A percentile compares a stretch with the other conserved stretches of the same genome.
phyloP scores from a whole-genome alignment of 2,113 vertebrate genomes.

The Ploceus nigricollis region DNA sequence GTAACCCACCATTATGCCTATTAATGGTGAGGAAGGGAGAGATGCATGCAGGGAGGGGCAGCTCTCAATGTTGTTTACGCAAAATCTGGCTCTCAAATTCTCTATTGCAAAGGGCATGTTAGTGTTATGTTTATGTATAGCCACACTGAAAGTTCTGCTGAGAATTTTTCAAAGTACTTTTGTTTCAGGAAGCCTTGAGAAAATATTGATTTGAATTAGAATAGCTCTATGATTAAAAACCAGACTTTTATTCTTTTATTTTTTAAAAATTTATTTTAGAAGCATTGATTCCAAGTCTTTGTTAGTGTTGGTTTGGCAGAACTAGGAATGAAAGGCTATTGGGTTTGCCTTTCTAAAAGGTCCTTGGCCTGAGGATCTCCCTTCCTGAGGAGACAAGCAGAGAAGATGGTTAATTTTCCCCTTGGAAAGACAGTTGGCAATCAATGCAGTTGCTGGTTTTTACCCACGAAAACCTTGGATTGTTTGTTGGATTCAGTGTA shows the following conservation, averaged over 20 bases:
- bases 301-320: background rate
- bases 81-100: background rate
- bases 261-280: background rate
- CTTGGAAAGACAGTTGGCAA: background rate
- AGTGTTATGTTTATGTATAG: background rate
- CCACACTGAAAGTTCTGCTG: background rate
- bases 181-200: background rate
- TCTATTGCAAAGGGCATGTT: background rate
- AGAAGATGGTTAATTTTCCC: background rate
- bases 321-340: background rate
- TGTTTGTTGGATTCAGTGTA: background rate
- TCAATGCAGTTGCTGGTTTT: background rate
- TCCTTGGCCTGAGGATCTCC: background rate
- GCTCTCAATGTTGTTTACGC: background rate
- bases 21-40: background rate
- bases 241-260: background rate
- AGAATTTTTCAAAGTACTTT: background rate
- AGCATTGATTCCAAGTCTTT: background rate
- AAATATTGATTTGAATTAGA: background rate
- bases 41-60: background rate
- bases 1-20: background rate
- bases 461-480: background rate
- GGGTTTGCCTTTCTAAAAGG: background rate
- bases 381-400: background rate
- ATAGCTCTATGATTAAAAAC: background rate